These are phyloP conservation scores for Halocynthia aurantium DNA, from an alignment of 23 tunicate genomes.

Conservation along the genomic window DNA sequence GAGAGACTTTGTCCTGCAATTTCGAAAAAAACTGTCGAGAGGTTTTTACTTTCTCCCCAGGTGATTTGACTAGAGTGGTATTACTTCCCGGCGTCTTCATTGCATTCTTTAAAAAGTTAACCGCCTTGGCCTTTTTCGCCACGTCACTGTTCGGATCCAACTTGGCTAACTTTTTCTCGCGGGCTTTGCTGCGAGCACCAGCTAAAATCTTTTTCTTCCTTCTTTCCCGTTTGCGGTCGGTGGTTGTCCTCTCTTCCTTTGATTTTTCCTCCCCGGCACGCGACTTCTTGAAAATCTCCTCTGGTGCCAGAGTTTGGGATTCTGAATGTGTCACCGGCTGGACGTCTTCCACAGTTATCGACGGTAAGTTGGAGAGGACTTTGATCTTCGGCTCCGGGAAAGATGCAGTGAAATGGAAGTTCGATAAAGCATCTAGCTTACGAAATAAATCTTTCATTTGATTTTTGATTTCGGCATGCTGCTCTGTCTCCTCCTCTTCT, in stretches of 20 bases:
- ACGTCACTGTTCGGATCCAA: conserved; percentile 58
- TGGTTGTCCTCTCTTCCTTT: conserved; percentile 43
- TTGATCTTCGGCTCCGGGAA: conserved; percentile 60
- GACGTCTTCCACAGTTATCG: conserved; percentile 73
- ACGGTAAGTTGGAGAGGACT: conserved; percentile 43
- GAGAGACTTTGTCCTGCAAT: conserved; percentile 6
- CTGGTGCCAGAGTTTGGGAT: conserved; percentile 71
- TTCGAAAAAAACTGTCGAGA: conserved; percentile 16
- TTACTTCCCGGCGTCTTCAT: conserved; percentile 54
- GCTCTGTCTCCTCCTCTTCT: conserved; percentile 68
- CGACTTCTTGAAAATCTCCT: conserved; percentile 44
- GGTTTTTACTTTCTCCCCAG: background rate
- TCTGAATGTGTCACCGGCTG: conserved; percentile 68
- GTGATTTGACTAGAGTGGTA: conserved; percentile 67
- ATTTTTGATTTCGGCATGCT: conserved; percentile 40
- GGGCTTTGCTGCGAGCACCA: conserved; percentile 49
- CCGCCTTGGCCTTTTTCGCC: conserved; percentile 42
- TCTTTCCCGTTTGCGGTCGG: conserved; percentile 65
- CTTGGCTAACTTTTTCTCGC: conserved; percentile 29
- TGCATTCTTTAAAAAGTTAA: conserved; percentile 54
- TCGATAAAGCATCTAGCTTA: conserved; percentile 71
- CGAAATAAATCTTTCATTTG: conserved; percentile 56
- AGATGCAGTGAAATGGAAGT: conserved; percentile 55
- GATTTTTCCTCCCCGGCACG: conserved; percentile 33
- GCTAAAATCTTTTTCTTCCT: conserved; percentile 54